phyloP scores from a whole-genome alignment of 1,140 invertebrate species.

The Goniozus legneri region DNA sequence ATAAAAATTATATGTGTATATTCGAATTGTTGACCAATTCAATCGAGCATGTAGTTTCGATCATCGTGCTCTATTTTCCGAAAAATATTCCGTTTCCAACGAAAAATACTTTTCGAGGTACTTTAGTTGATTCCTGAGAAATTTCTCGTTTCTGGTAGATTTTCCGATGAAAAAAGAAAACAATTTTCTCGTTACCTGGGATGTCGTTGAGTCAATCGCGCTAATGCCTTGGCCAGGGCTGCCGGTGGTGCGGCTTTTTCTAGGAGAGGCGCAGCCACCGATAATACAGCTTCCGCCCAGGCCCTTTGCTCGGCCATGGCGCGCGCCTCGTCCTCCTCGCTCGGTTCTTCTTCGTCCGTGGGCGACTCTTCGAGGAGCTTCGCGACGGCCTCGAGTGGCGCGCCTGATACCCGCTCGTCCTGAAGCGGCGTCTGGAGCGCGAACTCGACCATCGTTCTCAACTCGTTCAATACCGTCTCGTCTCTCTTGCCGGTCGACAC shows the following conservation, averaged over 20 bases:
- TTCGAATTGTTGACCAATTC: too few relatives aligned
- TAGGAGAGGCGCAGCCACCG: slow-evolving; percentile 47
- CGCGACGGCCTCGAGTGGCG: slow-evolving; percentile 73
- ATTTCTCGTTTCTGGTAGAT: too few relatives aligned
- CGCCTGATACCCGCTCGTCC: slow-evolving; percentile 72
- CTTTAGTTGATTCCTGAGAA: too few relatives aligned
- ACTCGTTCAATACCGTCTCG: slow-evolving; percentile 78
- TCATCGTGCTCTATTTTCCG: too few relatives aligned
- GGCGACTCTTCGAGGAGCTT: slow-evolving; percentile 59
- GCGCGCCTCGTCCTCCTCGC: slow-evolving; percentile 35
- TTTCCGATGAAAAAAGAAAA: too few relatives aligned
- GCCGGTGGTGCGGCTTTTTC: slow-evolving; percentile 49
- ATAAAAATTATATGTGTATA: too few relatives aligned
- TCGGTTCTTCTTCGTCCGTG: slow-evolving; percentile 49
- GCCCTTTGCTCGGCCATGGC: slow-evolving; percentile 32
- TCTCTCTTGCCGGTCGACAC: slow-evolving; percentile 65
- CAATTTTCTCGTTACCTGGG: too few relatives aligned
- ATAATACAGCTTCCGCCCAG: slow-evolving; percentile 51
- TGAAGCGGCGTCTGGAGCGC: slow-evolving; percentile 75
- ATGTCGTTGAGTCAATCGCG: slow-evolving; percentile 52
- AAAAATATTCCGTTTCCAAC: too few relatives aligned
- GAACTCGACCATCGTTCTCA: slow-evolving; percentile 79
- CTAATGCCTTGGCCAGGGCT: slow-evolving; percentile 53
- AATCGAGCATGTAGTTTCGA: too few relatives aligned
- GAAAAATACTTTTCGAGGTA: too few relatives aligned